Base-by-base conservation (phyloP, 1,140 invertebrate species). In the Trypoxylus dichotomus region DNA sequence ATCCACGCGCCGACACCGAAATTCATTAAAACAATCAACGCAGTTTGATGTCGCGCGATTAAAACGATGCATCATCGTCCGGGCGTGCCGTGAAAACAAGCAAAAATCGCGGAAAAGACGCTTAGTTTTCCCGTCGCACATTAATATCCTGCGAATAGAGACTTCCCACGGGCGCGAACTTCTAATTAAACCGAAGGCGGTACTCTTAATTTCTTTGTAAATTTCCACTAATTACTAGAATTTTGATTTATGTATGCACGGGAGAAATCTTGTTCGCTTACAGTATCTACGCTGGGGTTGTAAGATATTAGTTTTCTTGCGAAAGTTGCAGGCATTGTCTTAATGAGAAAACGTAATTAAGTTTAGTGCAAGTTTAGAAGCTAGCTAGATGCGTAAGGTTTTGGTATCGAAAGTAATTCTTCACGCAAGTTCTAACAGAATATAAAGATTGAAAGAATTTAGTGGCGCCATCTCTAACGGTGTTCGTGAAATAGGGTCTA, bases 1-100 rank as follows among this genome's bases (percentile, higher is more conserved):
- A 54, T 54, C 47, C 6, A 54, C 47, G 13, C 47, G 19, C 15
- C 19, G 7, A 54, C 47, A 7, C 32, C 47, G 19, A 19, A 54
- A 54, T 54, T 54, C 47, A 54, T 54, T 54, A 54, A 54, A 54
- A 54, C 47, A 54, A 54, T 54, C 47, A 54, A 54, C 47, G n/a
- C 47, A 54, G 47, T 54, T 54, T 54, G 47, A 54, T 54, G 47
- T 54, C 47, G 47, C 47, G 47, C 13, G 47, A 54, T 54, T 54
- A 54, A 54, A 54, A 54, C 47, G 47, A 54, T 54, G 19, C 47
- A 54, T 54, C 47, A 54, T 54, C 47, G 47, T 54, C n/a, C 19
- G 2, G 47, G 19, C 19, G 19, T n/a, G 1, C 7, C 13, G 47
- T 5, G 47, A 37, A 37, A 37, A 37, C 32, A 37, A 37, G 13